A percentile compares a stretch with the other conserved stretches of the same genome.
phyloP scores from a whole-genome alignment of 2,888 invertebrate genomes.

The Scelioninae gen. 1 region DNA sequence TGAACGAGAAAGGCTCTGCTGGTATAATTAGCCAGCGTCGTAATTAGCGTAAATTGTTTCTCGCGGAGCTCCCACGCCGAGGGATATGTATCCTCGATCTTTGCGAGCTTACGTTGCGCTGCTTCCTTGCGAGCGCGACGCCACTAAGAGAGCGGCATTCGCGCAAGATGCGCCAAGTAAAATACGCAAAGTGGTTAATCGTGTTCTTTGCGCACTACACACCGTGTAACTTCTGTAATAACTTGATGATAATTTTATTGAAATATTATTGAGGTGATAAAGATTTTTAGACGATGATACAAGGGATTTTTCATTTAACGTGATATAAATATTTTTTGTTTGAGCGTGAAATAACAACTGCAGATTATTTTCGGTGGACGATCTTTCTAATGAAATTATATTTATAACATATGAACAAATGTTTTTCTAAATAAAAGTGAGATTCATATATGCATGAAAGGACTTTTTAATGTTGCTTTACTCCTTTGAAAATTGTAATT shows the following conservation, averaged over 20 bases:
- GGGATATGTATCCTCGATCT: conserved; percentile 63
- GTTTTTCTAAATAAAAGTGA: no score
- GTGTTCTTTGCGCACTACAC: conserved; percentile 44
- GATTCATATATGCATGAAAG: no score
- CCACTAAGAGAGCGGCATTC: conserved; percentile 21
- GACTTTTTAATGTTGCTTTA: no score
- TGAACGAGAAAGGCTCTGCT: conserved; percentile 75
- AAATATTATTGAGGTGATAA: conserved; percentile 42
- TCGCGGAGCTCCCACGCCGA: conserved; percentile 72
- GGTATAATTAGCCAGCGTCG: conserved; percentile 82
- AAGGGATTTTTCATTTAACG: no score
- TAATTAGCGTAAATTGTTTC: conserved; percentile 84
- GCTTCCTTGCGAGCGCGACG: conserved; percentile 50
- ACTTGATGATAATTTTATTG: conserved; percentile 45
- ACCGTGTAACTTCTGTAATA: conserved; percentile 22
- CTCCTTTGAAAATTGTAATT: no score
- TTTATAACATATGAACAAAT: no score
- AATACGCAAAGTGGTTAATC: conserved; percentile 68
- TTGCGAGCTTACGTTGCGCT: conserved; percentile 46
- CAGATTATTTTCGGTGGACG: no score
- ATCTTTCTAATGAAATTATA: no score
- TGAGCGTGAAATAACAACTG: no score
- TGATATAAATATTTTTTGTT: no score
- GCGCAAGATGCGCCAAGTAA: conserved; percentile 47
- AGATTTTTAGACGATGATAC: no score